phyloP scores from a whole-genome alignment of 2,797 vertebrate species.

The Poecilia wingei region DNA sequence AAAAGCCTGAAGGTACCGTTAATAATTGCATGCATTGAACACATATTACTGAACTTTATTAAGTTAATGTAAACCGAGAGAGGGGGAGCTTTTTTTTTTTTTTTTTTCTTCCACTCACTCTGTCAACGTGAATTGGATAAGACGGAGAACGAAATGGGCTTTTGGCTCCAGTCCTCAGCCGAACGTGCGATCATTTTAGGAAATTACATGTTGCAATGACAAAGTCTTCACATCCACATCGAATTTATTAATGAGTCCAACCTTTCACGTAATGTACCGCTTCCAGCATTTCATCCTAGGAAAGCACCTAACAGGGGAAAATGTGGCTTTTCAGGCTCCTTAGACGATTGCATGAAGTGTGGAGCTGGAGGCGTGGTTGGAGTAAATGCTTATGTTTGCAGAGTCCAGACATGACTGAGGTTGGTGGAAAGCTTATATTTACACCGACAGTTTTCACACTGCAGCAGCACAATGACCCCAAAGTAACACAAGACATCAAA shows the following conservation, averaged over 20 bases:
- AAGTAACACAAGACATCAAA: background rate
- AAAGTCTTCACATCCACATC: constrained; percentile 35
- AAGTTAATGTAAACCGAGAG: constrained; percentile 59
- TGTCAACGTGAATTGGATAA: constrained; percentile 45
- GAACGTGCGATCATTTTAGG: constrained; percentile 38
- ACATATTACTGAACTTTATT: constrained; percentile 63
- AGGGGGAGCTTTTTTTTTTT: constrained; percentile 50
- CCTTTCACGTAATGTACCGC: constrained; percentile 27
- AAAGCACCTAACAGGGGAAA: constrained; percentile 5
- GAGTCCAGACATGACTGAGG: constrained; percentile 25
- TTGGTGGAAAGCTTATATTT: background rate
- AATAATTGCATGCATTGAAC: constrained; percentile 51
- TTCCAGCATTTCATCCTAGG: constrained; percentile 31
- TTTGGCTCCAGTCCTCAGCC: constrained; percentile 2
- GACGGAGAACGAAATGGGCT: constrained; percentile 51
- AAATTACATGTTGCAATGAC: constrained; percentile 58
- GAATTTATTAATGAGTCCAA: constrained; percentile 41
- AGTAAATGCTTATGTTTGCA: constrained; percentile 36
- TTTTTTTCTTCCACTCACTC: constrained; percentile 18
- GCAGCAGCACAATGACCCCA: background rate
- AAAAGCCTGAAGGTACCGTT: constrained; percentile 48
- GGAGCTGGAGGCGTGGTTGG: constrained; percentile 20
- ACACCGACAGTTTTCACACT: background rate
- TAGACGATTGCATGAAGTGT: constrained; percentile 28
- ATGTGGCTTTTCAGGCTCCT: constrained; percentile 15